Conservation (phyloP, 2,888 invertebrate species). For the Pollenia griseotomentosa region DNA sequence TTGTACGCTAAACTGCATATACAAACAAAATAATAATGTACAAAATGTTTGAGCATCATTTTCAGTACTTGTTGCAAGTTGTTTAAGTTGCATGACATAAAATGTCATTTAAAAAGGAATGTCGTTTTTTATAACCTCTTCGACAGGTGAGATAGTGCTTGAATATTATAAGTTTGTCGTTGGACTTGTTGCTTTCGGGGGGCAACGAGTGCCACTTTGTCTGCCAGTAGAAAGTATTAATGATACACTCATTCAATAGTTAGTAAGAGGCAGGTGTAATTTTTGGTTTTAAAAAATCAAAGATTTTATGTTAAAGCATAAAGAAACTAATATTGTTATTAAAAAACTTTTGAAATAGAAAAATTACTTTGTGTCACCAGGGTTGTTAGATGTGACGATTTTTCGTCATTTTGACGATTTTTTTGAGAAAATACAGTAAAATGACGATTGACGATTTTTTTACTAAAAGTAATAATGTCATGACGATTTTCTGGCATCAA, state of each 20-base stretch:
- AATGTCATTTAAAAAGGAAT: conserved; percentile 62
- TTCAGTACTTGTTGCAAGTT: conserved; percentile 41
- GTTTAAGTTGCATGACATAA: conserved; percentile 55
- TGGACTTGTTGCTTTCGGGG: conserved; percentile 25
- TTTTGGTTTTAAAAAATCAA: conserved; percentile 14
- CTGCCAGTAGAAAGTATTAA: conserved; percentile 41
- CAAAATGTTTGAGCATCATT: conserved; percentile 33
- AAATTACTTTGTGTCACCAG: too few relatives aligned
- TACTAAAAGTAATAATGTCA: too few relatives aligned
- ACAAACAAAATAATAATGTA: not conserved
- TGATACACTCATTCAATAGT: not conserved
- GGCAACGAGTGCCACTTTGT: conserved; percentile 12
- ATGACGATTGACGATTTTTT: too few relatives aligned
- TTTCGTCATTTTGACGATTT: too few relatives aligned
- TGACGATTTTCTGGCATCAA: too few relatives aligned
- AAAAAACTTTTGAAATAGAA: too few relatives aligned
- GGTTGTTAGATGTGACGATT: too few relatives aligned
- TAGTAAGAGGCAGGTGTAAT: conserved; percentile 31
- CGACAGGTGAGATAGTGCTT: conserved; percentile 22
- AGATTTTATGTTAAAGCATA: not conserved
- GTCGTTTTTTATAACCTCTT: conserved; percentile 50
- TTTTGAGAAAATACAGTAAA: too few relatives aligned
- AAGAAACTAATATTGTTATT: too few relatives aligned
- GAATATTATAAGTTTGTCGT: conserved; percentile 37
- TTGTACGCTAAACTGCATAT: not conserved